Evolutionary conservation across 2,888 invertebrate genomes (phyloP).

Genomic region (Drosophila longiperda): DNA sequence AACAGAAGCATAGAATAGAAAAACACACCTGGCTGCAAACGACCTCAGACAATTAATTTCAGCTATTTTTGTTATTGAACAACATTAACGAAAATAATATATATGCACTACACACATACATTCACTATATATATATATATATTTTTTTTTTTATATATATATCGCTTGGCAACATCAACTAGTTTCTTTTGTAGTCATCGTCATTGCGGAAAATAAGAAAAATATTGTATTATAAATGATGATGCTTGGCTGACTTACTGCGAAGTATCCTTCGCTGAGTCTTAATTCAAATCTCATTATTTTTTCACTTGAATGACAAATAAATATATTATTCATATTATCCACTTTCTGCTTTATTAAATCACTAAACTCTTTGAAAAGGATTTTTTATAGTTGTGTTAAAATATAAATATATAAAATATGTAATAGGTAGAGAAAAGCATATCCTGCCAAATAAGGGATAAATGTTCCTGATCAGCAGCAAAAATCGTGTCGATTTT

Average conservation of each 20-base stretch:
- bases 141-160: background rate
- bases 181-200: constrained; percentile 53
- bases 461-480: background rate
- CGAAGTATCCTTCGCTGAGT: constrained; percentile 11
- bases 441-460: too few species aligned
- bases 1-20: constrained; percentile 23
- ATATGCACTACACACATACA: background rate
- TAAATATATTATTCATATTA: background rate
- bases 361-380: background rate
- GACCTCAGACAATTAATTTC: constrained; percentile 64
- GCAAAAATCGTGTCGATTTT: background rate
- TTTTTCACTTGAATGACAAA: background rate
- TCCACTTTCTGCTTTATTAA: background rate
- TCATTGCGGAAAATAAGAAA: constrained; percentile 43
- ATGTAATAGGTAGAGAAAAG: background rate
- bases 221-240: constrained; percentile 13
- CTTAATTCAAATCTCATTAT: background rate
- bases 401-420: background rate
- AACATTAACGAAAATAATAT: constrained; percentile 43
- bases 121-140: background rate
- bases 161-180: constrained; percentile 57
- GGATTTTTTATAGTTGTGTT: background rate
- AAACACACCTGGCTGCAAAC: constrained; percentile 68
- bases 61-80: constrained; percentile 44
- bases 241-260: background rate